A percentile compares a stretch with the other conserved stretches of the same genome.
Evolutionary conservation across 2,888 invertebrate species (phyloP).

Genomic region (Lithophane ornitopus): DNA sequence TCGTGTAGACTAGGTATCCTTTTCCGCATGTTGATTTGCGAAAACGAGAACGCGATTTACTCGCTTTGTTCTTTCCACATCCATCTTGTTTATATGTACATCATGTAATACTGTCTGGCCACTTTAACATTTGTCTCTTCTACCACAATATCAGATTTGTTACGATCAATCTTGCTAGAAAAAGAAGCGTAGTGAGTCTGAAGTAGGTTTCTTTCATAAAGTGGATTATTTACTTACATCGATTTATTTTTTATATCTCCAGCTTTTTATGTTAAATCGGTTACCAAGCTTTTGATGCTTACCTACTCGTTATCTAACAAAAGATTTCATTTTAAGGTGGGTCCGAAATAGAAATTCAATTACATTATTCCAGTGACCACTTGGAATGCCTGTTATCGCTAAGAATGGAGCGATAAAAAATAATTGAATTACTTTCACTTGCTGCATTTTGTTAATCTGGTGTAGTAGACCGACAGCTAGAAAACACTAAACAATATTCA

Average conservation of each 20-base stretch:
- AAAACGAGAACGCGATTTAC: background rate
- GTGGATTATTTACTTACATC: conserved; percentile 31
- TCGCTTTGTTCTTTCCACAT: background rate
- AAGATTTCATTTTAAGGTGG: conserved; percentile 22
- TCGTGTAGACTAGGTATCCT: background rate
- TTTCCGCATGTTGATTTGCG: background rate
- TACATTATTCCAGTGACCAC: conserved; percentile 29
- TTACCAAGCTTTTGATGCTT: conserved; percentile 30
- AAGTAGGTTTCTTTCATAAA: conserved; percentile 25
- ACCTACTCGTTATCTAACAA: conserved; percentile 40
- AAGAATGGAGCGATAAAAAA: conserved; percentile 25
- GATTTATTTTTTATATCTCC: conserved; percentile 23
- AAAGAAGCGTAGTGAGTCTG: conserved; percentile 1
- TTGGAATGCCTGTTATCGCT: conserved; percentile 29
- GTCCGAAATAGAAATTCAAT: conserved; percentile 36
- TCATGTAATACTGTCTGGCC: conserved; percentile 10
- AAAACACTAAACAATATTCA: conserved; percentile 34
- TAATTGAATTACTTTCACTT: conserved; percentile 47
- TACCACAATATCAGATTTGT: conserved; percentile 11
- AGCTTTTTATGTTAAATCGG: conserved; percentile 38
- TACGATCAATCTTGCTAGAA: conserved; percentile 32
- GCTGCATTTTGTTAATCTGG: conserved; percentile 22
- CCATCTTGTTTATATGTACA: conserved; percentile 14
- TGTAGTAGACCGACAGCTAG: conserved; percentile 28
- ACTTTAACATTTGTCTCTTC: conserved; percentile 6